These are phyloP conservation scores for Euproctis similis DNA, from an alignment of 2,888 invertebrate genomes.

Conservation along the genomic window DNA sequence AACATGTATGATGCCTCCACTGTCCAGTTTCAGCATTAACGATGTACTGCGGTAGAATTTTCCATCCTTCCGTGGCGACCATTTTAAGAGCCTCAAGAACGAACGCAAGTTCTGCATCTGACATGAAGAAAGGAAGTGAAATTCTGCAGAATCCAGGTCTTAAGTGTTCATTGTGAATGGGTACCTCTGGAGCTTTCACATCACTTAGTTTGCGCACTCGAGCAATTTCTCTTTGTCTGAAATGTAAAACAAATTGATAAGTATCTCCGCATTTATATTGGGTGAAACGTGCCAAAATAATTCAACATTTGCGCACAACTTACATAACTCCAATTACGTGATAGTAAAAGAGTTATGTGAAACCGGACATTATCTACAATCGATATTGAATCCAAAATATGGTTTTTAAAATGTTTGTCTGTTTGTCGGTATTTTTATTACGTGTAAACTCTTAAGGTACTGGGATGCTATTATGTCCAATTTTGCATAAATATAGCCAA, in stretches of 20 bases:
- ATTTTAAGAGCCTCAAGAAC: slow-evolving; percentile 89
- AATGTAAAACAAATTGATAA: slow-evolving; percentile 25
- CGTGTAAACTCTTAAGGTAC: too few relatives aligned
- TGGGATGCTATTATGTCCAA: too few relatives aligned
- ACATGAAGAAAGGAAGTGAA: slow-evolving; percentile 90
- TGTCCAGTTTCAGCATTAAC: slow-evolving; percentile 92
- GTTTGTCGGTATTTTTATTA: too few relatives aligned
- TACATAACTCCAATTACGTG: too few relatives aligned
- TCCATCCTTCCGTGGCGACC: slow-evolving; percentile 93
- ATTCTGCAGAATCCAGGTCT: slow-evolving; percentile 91
- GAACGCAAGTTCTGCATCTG: slow-evolving; percentile 86
- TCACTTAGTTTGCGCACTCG: slow-evolving; percentile 59
- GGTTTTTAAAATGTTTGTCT: too few relatives aligned
- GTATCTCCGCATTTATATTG: slow-evolving; percentile 13
- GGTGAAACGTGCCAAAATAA: slow-evolving; percentile 14
- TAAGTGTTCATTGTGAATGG: slow-evolving; percentile 79
- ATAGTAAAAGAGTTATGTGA: too few relatives aligned
- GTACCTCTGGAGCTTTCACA: slow-evolving; percentile 57
- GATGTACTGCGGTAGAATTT: slow-evolving; percentile 89
- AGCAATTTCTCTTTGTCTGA: slow-evolving; percentile 64
- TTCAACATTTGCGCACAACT: slow-evolving; percentile 30
- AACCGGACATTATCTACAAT: too few relatives aligned
- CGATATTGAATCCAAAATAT: too few relatives aligned
- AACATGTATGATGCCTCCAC: slow-evolving; percentile 90
- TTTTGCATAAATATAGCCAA: too few relatives aligned